phyloP scores from a whole-genome alignment of 2,797 vertebrate species.

The Ctenopoma multispine region DNA sequence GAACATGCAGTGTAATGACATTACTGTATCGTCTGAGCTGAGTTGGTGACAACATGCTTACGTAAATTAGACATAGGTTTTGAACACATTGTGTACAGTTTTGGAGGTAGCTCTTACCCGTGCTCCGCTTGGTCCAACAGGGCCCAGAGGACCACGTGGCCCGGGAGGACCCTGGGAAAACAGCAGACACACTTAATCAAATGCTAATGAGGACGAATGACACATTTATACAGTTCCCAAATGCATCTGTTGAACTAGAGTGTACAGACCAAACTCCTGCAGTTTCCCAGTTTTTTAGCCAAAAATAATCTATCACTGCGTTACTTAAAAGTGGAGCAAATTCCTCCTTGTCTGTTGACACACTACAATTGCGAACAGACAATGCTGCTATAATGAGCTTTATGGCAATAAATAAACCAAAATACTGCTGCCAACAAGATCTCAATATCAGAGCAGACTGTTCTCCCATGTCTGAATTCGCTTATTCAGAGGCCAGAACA shows the following conservation, averaged over 20 bases:
- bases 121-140: conserved; percentile 90
- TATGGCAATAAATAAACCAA: conserved; percentile 24
- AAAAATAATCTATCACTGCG: conserved; percentile 56
- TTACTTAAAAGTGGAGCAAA: conserved; percentile 38
- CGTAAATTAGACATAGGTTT: conserved; percentile 45
- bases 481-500: conserved; percentile 50
- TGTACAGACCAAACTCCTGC: conserved; percentile 29
- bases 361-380: conserved; percentile 21
- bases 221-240: conserved; percentile 47
- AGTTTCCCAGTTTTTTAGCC: conserved; percentile 56
- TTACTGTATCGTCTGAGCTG: conserved; percentile 14
- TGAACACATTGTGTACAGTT: conserved; percentile 36
- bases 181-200: conserved; percentile 70
- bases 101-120: conserved; percentile 86
- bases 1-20: conserved; percentile 36
- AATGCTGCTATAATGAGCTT: conserved; percentile 36
- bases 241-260: conserved; percentile 33
- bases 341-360: conserved; percentile 43
- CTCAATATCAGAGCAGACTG: conserved; percentile 18
- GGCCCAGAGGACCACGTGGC: conserved; percentile 90
- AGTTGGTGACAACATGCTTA: conserved; percentile 39
- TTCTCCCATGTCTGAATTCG: conserved; percentile 40
- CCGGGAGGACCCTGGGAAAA: conserved; percentile 90
- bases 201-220: conserved; percentile 64
- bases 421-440: conserved; percentile 39